Evolutionary conservation across 2,888 invertebrate genomes (phyloP).

Genomic region (Lithophane socia): DNA sequence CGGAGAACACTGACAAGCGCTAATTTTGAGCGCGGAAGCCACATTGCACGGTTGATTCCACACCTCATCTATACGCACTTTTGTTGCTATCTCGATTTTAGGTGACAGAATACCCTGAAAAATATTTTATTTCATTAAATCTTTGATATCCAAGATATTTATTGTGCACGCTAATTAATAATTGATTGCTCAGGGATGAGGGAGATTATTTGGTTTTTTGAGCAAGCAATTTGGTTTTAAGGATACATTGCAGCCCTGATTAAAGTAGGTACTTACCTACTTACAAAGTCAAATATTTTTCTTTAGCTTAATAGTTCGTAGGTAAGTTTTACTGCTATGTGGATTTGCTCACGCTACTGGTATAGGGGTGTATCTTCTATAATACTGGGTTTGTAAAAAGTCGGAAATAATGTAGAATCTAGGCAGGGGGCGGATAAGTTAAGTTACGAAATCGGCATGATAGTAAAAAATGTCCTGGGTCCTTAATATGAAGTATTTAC

Average conservation of each 20-base stretch:
- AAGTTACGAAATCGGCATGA: neutral
- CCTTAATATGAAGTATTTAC: too few species aligned
- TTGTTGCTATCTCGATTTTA: constrained; percentile 93
- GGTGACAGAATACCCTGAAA: constrained; percentile 93
- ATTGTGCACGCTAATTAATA: neutral
- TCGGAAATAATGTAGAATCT: neutral
- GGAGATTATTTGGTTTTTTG: neutral
- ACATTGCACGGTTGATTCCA: constrained; percentile 70
- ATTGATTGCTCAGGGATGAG: neutral
- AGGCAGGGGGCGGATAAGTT: too few species aligned
- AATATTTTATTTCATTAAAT: neutral
- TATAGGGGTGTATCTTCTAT: too few species aligned
- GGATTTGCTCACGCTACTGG: neutral
- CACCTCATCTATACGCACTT: constrained; percentile 92
- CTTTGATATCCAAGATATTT: neutral
- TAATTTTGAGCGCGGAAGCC: constrained; percentile 58
- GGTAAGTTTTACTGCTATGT: neutral
- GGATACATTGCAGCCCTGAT: neutral
- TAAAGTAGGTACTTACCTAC: neutral
- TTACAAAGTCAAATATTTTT: neutral
- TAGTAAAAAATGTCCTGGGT: neutral
- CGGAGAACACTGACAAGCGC: constrained; percentile 70
- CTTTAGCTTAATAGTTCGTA: neutral
- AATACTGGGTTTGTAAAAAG: neutral
- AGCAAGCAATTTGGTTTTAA: neutral